phyloP scores from a whole-genome alignment of 1,140 invertebrate species.

The Semibalanus balanoides region DNA sequence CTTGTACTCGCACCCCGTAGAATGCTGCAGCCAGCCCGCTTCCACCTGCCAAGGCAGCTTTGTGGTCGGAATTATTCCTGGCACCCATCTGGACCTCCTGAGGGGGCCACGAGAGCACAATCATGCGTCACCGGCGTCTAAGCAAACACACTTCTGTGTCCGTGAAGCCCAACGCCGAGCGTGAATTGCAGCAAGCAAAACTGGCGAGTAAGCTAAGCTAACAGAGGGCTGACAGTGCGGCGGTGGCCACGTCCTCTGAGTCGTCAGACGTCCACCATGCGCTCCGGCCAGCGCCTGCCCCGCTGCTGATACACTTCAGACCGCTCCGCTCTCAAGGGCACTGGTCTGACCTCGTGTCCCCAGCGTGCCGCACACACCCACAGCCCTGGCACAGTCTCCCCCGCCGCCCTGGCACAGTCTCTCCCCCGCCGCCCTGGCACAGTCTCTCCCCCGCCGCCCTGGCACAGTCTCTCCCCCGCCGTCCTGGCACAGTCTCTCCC shows the following conservation, averaged over 20 bases:
- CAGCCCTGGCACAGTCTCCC: too few species aligned
- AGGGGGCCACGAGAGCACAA: not conserved
- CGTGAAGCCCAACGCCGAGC: not conserved
- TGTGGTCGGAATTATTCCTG: too few species aligned
- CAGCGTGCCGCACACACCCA: too few species aligned
- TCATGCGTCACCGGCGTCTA: not conserved
- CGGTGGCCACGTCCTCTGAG: too few species aligned
- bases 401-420: not conserved
- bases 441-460: too few species aligned
- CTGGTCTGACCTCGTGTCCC: not conserved
- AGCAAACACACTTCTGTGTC: not conserved
- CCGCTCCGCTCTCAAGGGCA: not conserved
- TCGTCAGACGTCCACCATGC: not conserved
- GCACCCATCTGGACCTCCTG: too few species aligned
- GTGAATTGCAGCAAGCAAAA: not conserved
- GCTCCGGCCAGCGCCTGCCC: not conserved
- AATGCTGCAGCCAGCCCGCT: too few species aligned
- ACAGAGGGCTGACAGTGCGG: not conserved
- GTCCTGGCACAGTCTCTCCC: too few species aligned
- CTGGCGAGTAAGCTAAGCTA: not conserved
- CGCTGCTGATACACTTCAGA: not conserved
- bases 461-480: too few species aligned
- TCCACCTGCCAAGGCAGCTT: too few species aligned
- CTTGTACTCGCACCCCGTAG: not conserved
- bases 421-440: too few species aligned